Evolutionary conservation across 2,888 invertebrate species (phyloP), one percentile per base, ranked within the genome.

Genomic region (Caenorhabditis virilis): DNA sequence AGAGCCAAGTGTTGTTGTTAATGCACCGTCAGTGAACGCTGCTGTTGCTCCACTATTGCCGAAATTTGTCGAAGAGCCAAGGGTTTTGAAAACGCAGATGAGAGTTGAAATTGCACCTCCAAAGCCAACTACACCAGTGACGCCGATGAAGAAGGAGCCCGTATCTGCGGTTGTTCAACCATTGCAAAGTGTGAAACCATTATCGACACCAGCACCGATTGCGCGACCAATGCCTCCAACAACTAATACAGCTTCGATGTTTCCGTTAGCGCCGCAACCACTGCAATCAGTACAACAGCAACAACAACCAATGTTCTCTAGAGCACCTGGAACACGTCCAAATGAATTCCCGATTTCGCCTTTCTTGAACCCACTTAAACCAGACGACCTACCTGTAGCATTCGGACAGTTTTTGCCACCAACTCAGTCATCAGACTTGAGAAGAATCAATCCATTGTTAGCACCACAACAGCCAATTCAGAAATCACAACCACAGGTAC

Each of bases 381-480:
- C 30, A 13, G 7, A 30, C 23, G 53, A 60, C 18, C 47, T 55
- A 4, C 50, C 39, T 18, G n/a, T 36, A 6, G 41, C 55, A 1
- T 62, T 62, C 20, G 48, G 52, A 13, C 56, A 56, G 16, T 62
- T 51, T 43, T 51, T 52, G 15, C 45, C 49, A 6, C 26, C 38
- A 5, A 11, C 39, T 18, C 2, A 2, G 11, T 6, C 11, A 18
- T 11, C 9, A 5, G n/a, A 20, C 20, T 11, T 3, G 11, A 11
- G 20, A 39, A 11, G 18, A 39, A 20, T 39, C 11, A n/a, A 36
- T 36, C 13, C 9, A 9, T 36, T 16, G 13, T 16, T 4, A 7
- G 11, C n/a, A 9, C 9, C 18, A 5, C 25, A 13, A 3, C 23
- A 41, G 2, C 18, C 6, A 7, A 7, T 41, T 18, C 5, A 7